These are phyloP conservation scores for Drosophila nebulosa DNA, from an alignment of 1,140 invertebrate genomes.

Conservation along the genomic window DNA sequence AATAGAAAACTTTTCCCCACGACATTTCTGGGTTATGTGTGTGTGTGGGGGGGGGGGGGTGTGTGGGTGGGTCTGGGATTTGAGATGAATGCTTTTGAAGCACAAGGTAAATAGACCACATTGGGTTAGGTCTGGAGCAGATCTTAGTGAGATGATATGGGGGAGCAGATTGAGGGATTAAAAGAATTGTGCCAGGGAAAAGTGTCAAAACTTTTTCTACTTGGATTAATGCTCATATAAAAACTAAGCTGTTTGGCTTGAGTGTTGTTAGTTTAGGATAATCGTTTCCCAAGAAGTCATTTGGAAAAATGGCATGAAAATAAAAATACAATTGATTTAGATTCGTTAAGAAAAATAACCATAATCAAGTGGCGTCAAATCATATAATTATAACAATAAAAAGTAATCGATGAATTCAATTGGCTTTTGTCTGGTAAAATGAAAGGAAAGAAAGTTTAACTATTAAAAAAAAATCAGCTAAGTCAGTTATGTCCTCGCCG, in stretches of 20 bases:
- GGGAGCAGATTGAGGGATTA: not conserved
- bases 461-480: not conserved
- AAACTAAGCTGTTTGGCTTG: not conserved
- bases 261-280: not conserved
- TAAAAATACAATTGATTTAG: not conserved
- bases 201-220: constrained; percentile 5
- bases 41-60: not conserved
- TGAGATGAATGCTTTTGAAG: constrained; percentile 11
- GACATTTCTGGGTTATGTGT: constrained; percentile 34
- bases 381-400: not conserved
- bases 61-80: not conserved
- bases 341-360: not conserved
- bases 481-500: no score
- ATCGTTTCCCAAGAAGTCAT: not conserved
- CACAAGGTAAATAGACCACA: constrained; percentile 12
- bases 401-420: not conserved
- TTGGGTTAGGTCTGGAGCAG: constrained; percentile 12
- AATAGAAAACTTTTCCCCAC: constrained; percentile 1
- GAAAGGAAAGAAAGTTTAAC: not conserved
- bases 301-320: not conserved
- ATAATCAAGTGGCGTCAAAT: not conserved
- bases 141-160: constrained; percentile 1
- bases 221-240: not conserved
- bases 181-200: constrained; percentile 7
- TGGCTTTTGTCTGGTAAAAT: not conserved